These are phyloP conservation scores for Plagodis dolabraria DNA, from an alignment of 2,888 invertebrate genomes.

Conservation along the genomic window DNA sequence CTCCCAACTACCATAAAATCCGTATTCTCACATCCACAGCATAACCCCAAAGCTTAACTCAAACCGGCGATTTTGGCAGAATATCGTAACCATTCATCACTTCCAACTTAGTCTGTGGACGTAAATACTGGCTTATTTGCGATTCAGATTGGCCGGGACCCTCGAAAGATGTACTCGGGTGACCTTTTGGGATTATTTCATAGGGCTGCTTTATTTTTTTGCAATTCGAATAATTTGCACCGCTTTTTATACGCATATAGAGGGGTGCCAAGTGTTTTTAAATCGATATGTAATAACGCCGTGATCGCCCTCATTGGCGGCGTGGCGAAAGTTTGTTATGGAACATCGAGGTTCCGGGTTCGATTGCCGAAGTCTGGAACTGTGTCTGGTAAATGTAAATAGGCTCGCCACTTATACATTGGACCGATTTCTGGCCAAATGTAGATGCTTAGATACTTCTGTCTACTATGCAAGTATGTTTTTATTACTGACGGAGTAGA, in stretches of 20 bases:
- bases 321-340: too few species aligned
- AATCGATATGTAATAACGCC: too few species aligned
- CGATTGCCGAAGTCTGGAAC: too few species aligned
- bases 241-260: not conserved
- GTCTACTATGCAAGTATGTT: too few species aligned
- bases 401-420: too few species aligned
- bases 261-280: too few species aligned
- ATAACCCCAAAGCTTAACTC: slow-evolving; percentile 7
- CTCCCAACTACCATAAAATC: slow-evolving; percentile 9
- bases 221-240: not conserved
- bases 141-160: slow-evolving; percentile 46
- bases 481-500: too few species aligned
- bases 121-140: slow-evolving; percentile 48
- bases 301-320: too few species aligned
- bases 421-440: too few species aligned
- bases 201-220: slow-evolving; percentile 25
- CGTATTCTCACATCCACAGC: slow-evolving; percentile 10
- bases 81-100: slow-evolving; percentile 31
- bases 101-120: slow-evolving; percentile 31
- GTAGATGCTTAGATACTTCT: too few species aligned
- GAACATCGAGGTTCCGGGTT: too few species aligned
- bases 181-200: slow-evolving; percentile 42
- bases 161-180: slow-evolving; percentile 29
- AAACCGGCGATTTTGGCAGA: slow-evolving; percentile 25
- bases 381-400: too few species aligned